These are phyloP conservation scores for Chitala chitala DNA, from an alignment of 2,113 vertebrate species.

Conservation along the genomic window DNA sequence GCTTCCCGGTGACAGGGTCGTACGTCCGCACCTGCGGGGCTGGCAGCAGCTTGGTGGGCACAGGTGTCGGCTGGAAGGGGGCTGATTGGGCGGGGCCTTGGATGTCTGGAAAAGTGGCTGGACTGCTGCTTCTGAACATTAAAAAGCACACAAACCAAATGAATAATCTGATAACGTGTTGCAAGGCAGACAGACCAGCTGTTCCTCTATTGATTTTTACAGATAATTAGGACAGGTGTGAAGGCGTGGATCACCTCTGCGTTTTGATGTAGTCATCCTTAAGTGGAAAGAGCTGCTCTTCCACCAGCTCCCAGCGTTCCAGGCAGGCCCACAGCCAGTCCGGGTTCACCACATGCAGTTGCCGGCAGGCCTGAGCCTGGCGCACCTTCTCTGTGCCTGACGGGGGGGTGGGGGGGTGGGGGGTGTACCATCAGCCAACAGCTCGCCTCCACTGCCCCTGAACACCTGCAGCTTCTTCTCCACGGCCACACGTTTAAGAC, in stretches of 20 bases:
- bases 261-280: slow-evolving; percentile 76
- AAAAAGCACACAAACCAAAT: too few relatives aligned
- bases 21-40: slow-evolving; percentile 74
- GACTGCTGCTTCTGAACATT: slow-evolving; percentile 75
- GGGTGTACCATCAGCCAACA: not conserved
- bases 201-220: too few relatives aligned
- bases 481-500: too few relatives aligned
- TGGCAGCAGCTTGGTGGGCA: slow-evolving; percentile 67
- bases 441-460: too few relatives aligned
- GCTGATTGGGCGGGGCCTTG: slow-evolving; percentile 61
- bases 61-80: slow-evolving; percentile 69
- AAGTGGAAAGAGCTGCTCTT: slow-evolving; percentile 87
- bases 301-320: slow-evolving; percentile 93
- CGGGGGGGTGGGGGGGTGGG: not conserved
- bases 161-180: too few relatives aligned
- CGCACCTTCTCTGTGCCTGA: slow-evolving; percentile 94
- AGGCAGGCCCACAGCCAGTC: slow-evolving; percentile 97
- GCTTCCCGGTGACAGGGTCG: slow-evolving; percentile 85
- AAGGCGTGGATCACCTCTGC: slow-evolving; percentile 77
- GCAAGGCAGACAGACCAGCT: too few relatives aligned
- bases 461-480: too few relatives aligned
- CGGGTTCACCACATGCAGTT: slow-evolving; percentile 85
- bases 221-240: too few relatives aligned
- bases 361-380: slow-evolving; percentile 79
- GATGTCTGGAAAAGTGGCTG: slow-evolving; percentile 68